Conservation (phyloP, 2,113 vertebrate species). For the Leptobrachium ailaonicum region DNA sequence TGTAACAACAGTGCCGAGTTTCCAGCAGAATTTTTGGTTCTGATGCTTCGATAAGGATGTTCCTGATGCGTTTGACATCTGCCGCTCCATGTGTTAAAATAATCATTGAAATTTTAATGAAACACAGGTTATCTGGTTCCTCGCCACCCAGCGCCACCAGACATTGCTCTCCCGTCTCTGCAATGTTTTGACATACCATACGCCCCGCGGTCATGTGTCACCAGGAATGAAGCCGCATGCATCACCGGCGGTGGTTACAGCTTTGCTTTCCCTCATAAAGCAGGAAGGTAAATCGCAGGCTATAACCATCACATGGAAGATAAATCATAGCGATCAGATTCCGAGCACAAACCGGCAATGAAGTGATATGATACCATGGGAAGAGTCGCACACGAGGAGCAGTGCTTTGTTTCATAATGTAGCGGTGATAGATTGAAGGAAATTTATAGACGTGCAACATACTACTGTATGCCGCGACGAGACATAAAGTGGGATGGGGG, state of each 20-base stretch:
- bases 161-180: constrained; percentile 28
- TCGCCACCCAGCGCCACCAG: constrained; percentile 15
- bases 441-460: neutral
- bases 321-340: constrained; percentile 7
- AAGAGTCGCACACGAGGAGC: neutral
- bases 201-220: constrained; percentile 30
- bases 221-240: constrained; percentile 16
- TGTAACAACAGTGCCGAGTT: no score
- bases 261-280: constrained; percentile 29
- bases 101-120: constrained; percentile 15
- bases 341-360: neutral
- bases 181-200: constrained; percentile 42
- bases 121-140: constrained; percentile 32
- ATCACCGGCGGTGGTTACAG: constrained; percentile 18
- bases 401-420: neutral
- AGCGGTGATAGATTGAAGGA: neutral
- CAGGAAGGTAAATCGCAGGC: constrained; percentile 18
- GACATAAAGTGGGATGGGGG: no score
- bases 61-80: no score
- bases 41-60: no score
- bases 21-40: no score
- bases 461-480: no score
- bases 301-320: constrained; percentile 4
- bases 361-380: neutral
- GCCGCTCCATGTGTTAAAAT: no score